Conservation (phyloP, 2,888 invertebrate genomes). For the Liodrosophila aerea region DNA sequence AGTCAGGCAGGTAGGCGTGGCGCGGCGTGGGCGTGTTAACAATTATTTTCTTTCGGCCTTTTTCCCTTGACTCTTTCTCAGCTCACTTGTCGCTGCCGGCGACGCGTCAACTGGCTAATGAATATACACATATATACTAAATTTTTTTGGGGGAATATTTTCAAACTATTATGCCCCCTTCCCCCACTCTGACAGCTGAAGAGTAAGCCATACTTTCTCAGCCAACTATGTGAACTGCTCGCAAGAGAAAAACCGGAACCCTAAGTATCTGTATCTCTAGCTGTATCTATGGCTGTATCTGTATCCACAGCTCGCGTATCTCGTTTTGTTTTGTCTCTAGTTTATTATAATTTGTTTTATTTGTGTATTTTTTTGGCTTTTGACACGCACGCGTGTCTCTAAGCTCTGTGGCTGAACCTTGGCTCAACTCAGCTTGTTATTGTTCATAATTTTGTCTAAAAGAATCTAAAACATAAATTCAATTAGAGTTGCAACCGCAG, state of each 20-base stretch:
- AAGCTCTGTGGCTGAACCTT: constrained; percentile 37
- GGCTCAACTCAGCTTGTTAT: constrained; percentile 19
- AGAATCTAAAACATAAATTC: constrained; percentile 52
- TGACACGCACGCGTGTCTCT: constrained; percentile 56
- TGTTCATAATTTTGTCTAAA: constrained; percentile 19
- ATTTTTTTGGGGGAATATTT: constrained; percentile 51
- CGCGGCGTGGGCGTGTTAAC: constrained; percentile 62
- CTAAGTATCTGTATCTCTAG: constrained; percentile 7
- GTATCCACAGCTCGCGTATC: no score
- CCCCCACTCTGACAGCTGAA: background rate
- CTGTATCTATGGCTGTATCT: constrained; percentile 9
- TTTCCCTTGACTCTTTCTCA: constrained; percentile 29
- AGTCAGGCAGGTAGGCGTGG: constrained; percentile 34
- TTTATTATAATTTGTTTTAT: constrained; percentile 48
- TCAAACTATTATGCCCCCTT: constrained; percentile 33
- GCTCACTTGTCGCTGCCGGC: constrained; percentile 34
- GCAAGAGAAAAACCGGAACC: constrained; percentile 42
- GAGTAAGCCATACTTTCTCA: constrained; percentile 42
- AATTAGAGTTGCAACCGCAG: constrained; percentile 49
- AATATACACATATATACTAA: constrained; percentile 54
- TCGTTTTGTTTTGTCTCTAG: constrained; percentile 34
- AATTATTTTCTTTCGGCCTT: constrained; percentile 29
- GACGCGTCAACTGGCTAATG: constrained; percentile 46
- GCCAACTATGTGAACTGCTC: constrained; percentile 31
- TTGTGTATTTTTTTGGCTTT: constrained; percentile 22